These are phyloP conservation scores for Pseudanteris insignis DNA, from an alignment of 2,888 invertebrate species.

Conservation along the genomic window DNA sequence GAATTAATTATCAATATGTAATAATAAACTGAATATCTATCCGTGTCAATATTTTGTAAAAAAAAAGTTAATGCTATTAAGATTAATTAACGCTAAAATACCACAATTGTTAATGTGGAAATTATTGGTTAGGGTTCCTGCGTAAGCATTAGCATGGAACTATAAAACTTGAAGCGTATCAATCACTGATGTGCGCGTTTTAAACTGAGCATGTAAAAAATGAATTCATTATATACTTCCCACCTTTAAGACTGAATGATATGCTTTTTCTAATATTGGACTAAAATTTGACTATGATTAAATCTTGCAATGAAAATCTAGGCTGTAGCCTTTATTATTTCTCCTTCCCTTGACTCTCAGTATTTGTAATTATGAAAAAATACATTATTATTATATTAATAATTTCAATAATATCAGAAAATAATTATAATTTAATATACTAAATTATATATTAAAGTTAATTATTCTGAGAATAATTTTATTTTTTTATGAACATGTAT, in stretches of 20 bases:
- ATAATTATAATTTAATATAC: too few relatives aligned
- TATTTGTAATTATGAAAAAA: too few relatives aligned
- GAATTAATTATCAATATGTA: too few relatives aligned
- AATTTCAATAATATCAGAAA: too few relatives aligned
- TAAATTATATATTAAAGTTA: too few relatives aligned
- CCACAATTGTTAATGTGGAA: slow-evolving; percentile 14
- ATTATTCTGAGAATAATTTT: too few relatives aligned
- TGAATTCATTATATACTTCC: slow-evolving; percentile 35
- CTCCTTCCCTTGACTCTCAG: too few relatives aligned
- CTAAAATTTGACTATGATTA: slow-evolving; percentile 26
- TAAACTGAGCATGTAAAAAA: slow-evolving; percentile 7
- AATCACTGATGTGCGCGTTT: slow-evolving; percentile 3
- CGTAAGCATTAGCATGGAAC: slow-evolving; percentile 5
- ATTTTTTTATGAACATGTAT: too few relatives aligned
- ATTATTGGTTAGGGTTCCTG: slow-evolving; percentile 5
- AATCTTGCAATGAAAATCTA: slow-evolving; percentile 20
- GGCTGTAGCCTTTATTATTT: too few relatives aligned
- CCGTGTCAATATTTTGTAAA: slow-evolving; percentile 33
- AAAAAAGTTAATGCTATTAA: slow-evolving; percentile 11
- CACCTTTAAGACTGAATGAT: slow-evolving; percentile 41
- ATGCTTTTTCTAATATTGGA: slow-evolving; percentile 34
- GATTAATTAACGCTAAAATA: slow-evolving; percentile 18
- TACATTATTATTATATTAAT: too few relatives aligned
- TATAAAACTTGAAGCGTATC: slow-evolving; percentile 8
- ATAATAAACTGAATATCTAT: slow-evolving; percentile 11